Conservation (phyloP, 2,113 vertebrate species). For the Cyanistes caeruleus region DNA sequence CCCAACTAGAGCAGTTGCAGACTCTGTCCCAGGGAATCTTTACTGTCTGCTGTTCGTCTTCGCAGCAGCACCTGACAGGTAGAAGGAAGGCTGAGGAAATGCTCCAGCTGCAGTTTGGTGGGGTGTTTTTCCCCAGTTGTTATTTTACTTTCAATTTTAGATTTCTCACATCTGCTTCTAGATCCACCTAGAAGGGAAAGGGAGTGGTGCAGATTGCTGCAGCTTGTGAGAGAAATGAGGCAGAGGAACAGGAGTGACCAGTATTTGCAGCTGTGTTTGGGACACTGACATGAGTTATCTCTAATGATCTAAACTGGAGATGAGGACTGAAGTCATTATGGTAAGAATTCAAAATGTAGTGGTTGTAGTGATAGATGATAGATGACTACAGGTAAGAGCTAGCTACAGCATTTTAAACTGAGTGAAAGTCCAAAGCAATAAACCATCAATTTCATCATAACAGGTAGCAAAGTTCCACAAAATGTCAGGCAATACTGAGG, state of each 20-base stretch:
- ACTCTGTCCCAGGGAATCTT: neutral
- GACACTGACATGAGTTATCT: neutral
- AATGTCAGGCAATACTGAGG: fast-evolving
- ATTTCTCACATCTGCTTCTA: neutral
- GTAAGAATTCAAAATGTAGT: neutral
- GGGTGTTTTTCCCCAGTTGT: fast-evolving
- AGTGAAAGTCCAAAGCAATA: neutral
- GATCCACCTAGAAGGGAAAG: neutral
- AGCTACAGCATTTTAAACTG: neutral
- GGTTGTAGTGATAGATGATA: neutral
- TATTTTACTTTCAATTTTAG: neutral
- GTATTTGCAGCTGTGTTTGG: neutral
- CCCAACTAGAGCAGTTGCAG: neutral
- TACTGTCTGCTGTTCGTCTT: neutral
- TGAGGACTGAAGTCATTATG: neutral
- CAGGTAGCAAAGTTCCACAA: neutral
- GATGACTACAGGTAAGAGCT: neutral
- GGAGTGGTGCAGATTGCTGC: neutral
- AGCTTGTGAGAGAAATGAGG: neutral
- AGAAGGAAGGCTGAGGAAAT: neutral
- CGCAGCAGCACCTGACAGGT: neutral
- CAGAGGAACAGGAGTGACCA: neutral
- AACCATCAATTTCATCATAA: neutral
- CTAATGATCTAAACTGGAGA: neutral
- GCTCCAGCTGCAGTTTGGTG: neutral